Evolutionary conservation across 2,113 vertebrate species (phyloP).

Genomic region (Leptocoma aspasia): DNA sequence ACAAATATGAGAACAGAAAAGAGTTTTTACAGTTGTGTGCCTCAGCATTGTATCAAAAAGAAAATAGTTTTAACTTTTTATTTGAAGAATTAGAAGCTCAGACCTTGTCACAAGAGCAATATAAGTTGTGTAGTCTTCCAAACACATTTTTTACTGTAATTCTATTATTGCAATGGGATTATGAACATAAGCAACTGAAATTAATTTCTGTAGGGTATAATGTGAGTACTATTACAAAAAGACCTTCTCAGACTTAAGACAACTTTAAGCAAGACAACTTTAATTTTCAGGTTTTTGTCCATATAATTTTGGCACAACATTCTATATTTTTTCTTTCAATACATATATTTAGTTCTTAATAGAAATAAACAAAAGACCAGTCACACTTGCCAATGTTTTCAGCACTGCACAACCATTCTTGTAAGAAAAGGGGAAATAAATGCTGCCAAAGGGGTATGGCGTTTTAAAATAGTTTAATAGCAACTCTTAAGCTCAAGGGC

Average conservation of each 20-base stretch:
- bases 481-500: neutral
- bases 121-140: neutral
- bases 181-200: neutral
- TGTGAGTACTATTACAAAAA: neutral
- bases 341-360: neutral
- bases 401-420: neutral
- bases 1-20: neutral
- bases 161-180: neutral
- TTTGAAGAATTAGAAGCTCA: neutral
- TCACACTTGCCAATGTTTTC: neutral
- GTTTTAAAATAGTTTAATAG: conserved; percentile 1
- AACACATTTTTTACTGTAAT: neutral
- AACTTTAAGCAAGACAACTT: neutral
- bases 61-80: neutral
- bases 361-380: neutral
- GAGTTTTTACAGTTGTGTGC: neutral
- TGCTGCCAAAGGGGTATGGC: neutral
- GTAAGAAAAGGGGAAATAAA: neutral
- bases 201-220: neutral
- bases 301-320: neutral
- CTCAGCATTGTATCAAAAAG: neutral
- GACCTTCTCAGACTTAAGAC: neutral
- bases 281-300: neutral
- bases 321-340: neutral
- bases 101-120: neutral